Percentiles rank a stretch among this genome's conserved stretches.
These are phyloP conservation scores for Bombus confusus DNA, from an alignment of 1,140 invertebrate species.

Conservation along the genomic window DNA sequence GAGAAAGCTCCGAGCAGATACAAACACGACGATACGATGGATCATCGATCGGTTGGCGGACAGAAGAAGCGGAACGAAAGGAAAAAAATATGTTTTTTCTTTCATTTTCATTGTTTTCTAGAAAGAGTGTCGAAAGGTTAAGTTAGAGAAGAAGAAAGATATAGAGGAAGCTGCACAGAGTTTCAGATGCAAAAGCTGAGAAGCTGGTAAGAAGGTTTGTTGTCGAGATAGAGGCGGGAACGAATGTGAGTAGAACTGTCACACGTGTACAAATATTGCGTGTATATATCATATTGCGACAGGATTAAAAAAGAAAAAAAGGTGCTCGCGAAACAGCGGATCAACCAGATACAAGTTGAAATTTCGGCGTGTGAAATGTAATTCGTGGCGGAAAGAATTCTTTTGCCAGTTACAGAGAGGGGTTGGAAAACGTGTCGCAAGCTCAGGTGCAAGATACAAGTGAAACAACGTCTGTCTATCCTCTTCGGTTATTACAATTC, in stretches of 20 bases:
- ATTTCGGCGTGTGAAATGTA: neutral
- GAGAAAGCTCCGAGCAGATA: slow-evolving; percentile 46
- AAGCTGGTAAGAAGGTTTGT: slow-evolving; percentile 68
- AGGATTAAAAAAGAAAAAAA: neutral
- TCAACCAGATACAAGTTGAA: slow-evolving; percentile 16
- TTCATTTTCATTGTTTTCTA: neutral
- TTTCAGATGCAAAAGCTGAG: slow-evolving; percentile 78
- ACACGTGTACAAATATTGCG: slow-evolving; percentile 9
- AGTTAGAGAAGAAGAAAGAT: slow-evolving; percentile 35
- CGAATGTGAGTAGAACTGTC: neutral
- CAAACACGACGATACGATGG: slow-evolving; percentile 38
- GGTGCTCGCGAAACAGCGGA: slow-evolving; percentile 8
- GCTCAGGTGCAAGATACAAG: slow-evolving; percentile 8
- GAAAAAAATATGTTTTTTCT: slow-evolving; percentile 44
- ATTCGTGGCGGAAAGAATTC: neutral
- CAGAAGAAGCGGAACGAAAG: slow-evolving; percentile 73
- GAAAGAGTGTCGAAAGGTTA: neutral
- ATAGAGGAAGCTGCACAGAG: slow-evolving; percentile 70
- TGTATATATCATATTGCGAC: neutral
- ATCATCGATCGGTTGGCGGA: slow-evolving; percentile 34
- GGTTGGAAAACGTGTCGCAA: slow-evolving; percentile 11
- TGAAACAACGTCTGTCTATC: neutral
- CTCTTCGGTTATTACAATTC: neutral
- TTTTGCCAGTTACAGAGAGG: slow-evolving; percentile 3
- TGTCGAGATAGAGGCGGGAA: slow-evolving; percentile 6